Conservation (phyloP, 2,113 vertebrate genomes). For the Illadopsis cleaveri region DNA sequence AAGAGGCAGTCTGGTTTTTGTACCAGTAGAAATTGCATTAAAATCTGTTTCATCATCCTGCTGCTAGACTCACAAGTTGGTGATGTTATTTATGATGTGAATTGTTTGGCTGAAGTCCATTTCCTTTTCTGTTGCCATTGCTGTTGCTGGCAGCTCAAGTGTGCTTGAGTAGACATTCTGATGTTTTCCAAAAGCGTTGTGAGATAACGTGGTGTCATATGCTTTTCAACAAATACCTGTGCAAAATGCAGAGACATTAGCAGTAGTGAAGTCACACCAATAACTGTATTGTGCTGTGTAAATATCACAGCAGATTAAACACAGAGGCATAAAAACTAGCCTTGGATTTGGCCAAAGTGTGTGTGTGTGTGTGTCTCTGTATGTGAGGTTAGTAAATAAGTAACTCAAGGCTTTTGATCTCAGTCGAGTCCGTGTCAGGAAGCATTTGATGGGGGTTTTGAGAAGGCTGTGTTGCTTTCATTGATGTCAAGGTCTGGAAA, state of each 20-base stretch:
- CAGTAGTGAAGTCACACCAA: background rate
- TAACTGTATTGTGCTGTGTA: background rate
- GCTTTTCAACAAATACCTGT: background rate
- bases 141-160: background rate
- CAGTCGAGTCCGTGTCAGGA: background rate
- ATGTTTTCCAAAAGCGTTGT: background rate
- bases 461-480: fast-evolving
- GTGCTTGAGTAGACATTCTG: background rate
- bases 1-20: background rate
- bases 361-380: background rate
- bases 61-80: background rate
- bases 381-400: background rate
- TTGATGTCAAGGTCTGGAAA: background rate
- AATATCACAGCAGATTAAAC: background rate
- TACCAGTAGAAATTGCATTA: background rate
- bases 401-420: background rate
- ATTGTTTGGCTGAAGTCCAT: background rate
- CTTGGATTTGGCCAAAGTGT: background rate
- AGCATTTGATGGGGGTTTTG: background rate
- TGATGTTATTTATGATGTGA: background rate
- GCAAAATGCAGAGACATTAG: background rate
- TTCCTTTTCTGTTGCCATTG: background rate
- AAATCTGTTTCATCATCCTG: background rate
- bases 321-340: background rate
- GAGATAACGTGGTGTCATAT: background rate